Base-by-base conservation (phyloP, 2,113 vertebrate species). In the Triplophysa siluroides region DNA sequence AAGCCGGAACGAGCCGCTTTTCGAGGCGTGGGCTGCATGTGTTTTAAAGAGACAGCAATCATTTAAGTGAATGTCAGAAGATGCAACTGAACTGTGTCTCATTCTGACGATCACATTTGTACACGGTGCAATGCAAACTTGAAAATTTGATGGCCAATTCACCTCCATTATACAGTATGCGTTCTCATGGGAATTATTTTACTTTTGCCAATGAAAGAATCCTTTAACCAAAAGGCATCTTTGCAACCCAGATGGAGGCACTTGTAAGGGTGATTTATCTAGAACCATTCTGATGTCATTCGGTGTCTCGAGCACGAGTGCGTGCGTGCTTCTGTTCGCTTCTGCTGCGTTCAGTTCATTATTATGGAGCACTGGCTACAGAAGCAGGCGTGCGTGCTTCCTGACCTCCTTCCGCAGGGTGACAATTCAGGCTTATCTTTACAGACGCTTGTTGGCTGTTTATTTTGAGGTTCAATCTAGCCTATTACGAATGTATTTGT, bases 1-100 rank as follows among this genome's bases (percentile, higher is more conserved):
- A 87, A 93, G 92, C 92, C 93, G 93, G 93, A 93, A 93, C 92
- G 88, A 93, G 92, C 93, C 92, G 93, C 93, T 93, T 94, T 92
- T 93, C 89, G 92, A 94, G 93, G 92, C 92, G 93, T 94, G 89
- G 93, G 92, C 91, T 89, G 86, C 65, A 76, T 86, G 82, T 52
- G n/a, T 83, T 88, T 93, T 93, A 93, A 93, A 93, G 91, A 89
- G 86, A 91, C 90, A 92, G 86, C 75, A 38, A 71, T 83, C 81
- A 19, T 52, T 58, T 10, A 58, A 6, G 54, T 19, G n/a, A 21
- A 5, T 52, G 13, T 13, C 11, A 47, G 29, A 29, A 12, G 45
- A 47, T 47, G 47, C 12, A 4, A 14, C 18, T n/a, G 18, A 5
- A 14, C n/a, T 56, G 18, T 8, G 19, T n/a, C 54, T 21, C 7